phyloP scores from a whole-genome alignment of 2,888 invertebrate genomes.

The Agrilus biguttatus region DNA sequence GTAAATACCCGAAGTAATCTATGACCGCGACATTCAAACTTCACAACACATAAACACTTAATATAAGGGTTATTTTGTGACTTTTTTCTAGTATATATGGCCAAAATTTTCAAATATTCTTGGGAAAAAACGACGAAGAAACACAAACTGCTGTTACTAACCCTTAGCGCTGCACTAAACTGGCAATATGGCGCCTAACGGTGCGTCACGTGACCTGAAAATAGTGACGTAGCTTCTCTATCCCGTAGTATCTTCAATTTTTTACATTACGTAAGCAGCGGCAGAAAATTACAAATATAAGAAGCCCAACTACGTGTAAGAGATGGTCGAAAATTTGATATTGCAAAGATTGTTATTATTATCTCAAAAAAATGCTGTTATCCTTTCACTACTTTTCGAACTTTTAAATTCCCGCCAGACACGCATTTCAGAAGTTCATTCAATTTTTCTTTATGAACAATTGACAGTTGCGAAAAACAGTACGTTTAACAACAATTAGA shows the following conservation, averaged over 20 bases:
- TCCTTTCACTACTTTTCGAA: conserved; percentile 5
- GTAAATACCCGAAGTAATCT: conserved; percentile 31
- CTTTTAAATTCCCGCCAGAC: conserved; percentile 12
- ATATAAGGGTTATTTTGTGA: not conserved
- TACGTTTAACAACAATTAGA: not conserved
- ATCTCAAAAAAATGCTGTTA: not conserved
- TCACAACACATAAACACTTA: conserved; percentile 5
- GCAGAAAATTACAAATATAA: conserved; percentile 14
- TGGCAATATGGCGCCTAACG: conserved; percentile 45
- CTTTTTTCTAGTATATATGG: too few relatives aligned
- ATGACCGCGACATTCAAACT: conserved; percentile 30
- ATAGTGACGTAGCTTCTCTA: conserved; percentile 33
- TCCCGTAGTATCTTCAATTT: conserved; percentile 26
- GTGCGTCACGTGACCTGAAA: conserved; percentile 39
- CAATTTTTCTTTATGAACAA: conserved; percentile 1
- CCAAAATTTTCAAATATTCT: not conserved
- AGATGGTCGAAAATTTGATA: not conserved
- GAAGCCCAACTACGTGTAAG: not conserved
- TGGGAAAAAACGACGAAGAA: conserved; percentile 4
- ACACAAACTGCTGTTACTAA: conserved; percentile 29
- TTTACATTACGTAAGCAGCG: conserved; percentile 30
- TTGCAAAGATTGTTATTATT: not conserved
- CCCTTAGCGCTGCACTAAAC: conserved; percentile 36
- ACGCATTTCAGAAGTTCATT: conserved; percentile 1
- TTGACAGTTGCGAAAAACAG: not conserved